phyloP scores from a whole-genome alignment of 2,797 vertebrate species.

The Gallirallus australis region DNA sequence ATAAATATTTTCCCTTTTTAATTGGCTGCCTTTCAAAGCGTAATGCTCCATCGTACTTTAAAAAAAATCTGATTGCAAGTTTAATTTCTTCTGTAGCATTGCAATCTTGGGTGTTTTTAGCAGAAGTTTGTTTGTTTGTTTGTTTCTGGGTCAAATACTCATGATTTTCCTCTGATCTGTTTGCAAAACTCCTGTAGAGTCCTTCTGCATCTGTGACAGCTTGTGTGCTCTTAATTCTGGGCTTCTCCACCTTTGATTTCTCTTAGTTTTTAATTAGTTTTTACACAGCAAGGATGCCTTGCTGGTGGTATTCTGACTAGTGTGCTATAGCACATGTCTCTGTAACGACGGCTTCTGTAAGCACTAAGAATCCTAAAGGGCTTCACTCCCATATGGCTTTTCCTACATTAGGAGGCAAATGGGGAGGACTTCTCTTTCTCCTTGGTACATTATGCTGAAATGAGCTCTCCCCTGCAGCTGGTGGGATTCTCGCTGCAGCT shows the following conservation, averaged over 20 bases:
- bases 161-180: neutral
- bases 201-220: neutral
- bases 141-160: neutral
- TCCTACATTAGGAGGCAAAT: constrained; percentile 49
- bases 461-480: constrained; percentile 44
- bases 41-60: neutral
- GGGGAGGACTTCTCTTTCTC: constrained; percentile 23
- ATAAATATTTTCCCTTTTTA: neutral
- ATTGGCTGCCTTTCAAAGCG: neutral
- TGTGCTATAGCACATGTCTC: neutral
- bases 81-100: neutral
- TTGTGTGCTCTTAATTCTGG: neutral
- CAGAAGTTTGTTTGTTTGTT: neutral
- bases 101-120: neutral
- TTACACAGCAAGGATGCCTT: neutral
- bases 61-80: neutral
- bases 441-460: constrained; percentile 30
- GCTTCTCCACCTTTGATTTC: neutral
- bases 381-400: constrained; percentile 45
- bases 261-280: neutral
- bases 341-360: neutral
- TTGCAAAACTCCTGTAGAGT: neutral
- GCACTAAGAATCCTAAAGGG: constrained; percentile 22
- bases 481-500: constrained; percentile 41
- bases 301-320: neutral